A percentile compares a stretch with the other conserved stretches of the same genome.
These are phyloP conservation scores for Parauchenoglanis punctatus DNA, from an alignment of 2,797 vertebrate genomes.

Conservation along the genomic window DNA sequence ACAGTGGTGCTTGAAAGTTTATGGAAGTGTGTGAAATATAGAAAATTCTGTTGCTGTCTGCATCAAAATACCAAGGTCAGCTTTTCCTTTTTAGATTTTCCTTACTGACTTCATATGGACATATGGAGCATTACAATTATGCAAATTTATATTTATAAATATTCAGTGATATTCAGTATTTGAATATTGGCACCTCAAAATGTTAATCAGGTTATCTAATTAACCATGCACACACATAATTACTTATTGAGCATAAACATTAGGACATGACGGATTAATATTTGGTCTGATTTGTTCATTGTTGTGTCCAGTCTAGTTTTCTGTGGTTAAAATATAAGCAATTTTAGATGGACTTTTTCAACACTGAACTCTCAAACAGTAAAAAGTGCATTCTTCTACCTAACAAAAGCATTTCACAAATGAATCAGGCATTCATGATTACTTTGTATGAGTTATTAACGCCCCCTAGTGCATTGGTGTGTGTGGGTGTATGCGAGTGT, in stretches of 20 bases:
- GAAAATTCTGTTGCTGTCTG: neutral
- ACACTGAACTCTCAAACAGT: neutral
- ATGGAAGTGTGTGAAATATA: too few species aligned
- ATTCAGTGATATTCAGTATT: neutral
- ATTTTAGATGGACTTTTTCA: neutral
- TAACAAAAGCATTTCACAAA: neutral
- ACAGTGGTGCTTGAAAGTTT: too few species aligned
- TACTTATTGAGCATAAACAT: neutral
- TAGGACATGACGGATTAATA: neutral
- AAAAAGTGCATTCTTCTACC: neutral
- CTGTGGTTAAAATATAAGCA: neutral
- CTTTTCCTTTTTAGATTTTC: neutral
- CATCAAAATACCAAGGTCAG: neutral
- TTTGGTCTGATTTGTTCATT: neutral
- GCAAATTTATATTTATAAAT: neutral
- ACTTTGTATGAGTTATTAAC: neutral
- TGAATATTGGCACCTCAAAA: neutral
- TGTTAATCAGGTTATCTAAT: too few species aligned
- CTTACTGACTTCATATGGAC: neutral
- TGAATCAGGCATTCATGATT: neutral
- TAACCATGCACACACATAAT: neutral
- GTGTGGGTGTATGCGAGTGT: neutral
- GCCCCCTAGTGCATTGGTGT: neutral
- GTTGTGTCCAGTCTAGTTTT: neutral
- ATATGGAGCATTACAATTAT: neutral